These are phyloP conservation scores for Adelognathus sp. DNA, from an alignment of 2,888 invertebrate genomes.

Conservation along the genomic window DNA sequence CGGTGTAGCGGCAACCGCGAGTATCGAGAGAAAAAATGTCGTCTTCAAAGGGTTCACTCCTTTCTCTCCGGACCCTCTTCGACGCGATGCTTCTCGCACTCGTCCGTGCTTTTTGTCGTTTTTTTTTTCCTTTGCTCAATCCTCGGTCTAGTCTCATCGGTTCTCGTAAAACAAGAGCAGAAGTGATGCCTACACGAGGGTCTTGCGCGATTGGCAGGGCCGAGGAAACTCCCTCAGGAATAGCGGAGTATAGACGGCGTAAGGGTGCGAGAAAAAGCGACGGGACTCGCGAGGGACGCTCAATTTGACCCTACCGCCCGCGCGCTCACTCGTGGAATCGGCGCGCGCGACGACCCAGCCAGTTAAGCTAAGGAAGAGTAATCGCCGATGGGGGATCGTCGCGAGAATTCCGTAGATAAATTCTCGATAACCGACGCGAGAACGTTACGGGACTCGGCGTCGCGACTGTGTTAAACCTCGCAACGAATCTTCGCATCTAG, in stretches of 20 bases:
- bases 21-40: not conserved
- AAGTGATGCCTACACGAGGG: slow-evolving; percentile 30
- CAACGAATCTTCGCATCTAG: too few species aligned
- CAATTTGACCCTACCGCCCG: slow-evolving; percentile 68
- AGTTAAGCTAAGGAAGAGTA: slow-evolving; percentile 66
- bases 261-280: slow-evolving; percentile 48
- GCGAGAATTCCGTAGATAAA: slow-evolving; percentile 72
- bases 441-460: too few species aligned
- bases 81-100: not conserved
- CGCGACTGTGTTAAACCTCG: too few species aligned
- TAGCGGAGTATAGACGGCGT: not conserved
- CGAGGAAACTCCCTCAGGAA: slow-evolving; percentile 3
- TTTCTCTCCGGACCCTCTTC: not conserved
- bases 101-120: not conserved
- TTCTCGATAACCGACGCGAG: slow-evolving; percentile 65
- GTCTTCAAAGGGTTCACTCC: slow-evolving; percentile 17
- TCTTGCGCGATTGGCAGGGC: slow-evolving; percentile 31
- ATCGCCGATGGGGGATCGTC: slow-evolving; percentile 67
- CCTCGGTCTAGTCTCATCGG: slow-evolving; percentile 14
- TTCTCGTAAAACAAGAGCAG: slow-evolving; percentile 19
- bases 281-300: slow-evolving; percentile 69
- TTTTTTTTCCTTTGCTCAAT: not conserved
- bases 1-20: not conserved
- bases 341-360: slow-evolving; percentile 18
- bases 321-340: slow-evolving; percentile 19